Percentiles rank a stretch among this genome's conserved stretches.
phyloP scores from a whole-genome alignment of 2,113 vertebrate genomes.

The Poecile atricapillus region DNA sequence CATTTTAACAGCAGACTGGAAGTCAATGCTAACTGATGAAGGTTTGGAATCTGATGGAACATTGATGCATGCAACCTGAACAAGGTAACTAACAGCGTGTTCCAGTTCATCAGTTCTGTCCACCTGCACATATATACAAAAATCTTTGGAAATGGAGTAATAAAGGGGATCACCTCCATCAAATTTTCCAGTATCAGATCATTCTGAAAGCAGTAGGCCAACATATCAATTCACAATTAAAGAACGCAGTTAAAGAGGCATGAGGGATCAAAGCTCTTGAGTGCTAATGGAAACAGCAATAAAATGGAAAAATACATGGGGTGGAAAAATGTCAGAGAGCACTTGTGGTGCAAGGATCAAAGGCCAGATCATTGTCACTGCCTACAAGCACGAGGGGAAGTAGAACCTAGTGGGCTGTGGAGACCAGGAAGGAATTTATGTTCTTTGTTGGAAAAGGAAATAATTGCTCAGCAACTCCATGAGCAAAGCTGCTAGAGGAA shows the following conservation, averaged over 20 bases:
- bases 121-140: neutral
- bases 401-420: neutral
- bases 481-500: neutral
- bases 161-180: neutral
- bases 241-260: neutral
- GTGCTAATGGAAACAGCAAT: neutral
- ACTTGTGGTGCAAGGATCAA: neutral
- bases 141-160: neutral
- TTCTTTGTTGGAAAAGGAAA: slow-evolving; percentile 28
- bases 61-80: neutral
- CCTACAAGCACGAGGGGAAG: neutral
- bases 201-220: neutral
- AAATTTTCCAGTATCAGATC: neutral
- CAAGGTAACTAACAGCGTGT: neutral
- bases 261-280: neutral
- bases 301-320: slow-evolving; percentile 6
- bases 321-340: neutral
- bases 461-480: slow-evolving; percentile 28
- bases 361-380: slow-evolving; percentile 3
- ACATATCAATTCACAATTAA: neutral
- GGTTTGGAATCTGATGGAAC: neutral
- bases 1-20: neutral
- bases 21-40: neutral
- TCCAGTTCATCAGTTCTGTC: neutral
- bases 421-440: neutral